A percentile compares a stretch with the other conserved stretches of the same genome.
These are phyloP conservation scores for Actenoides lindsayi DNA, from an alignment of 2,113 vertebrate species.

Conservation along the genomic window DNA sequence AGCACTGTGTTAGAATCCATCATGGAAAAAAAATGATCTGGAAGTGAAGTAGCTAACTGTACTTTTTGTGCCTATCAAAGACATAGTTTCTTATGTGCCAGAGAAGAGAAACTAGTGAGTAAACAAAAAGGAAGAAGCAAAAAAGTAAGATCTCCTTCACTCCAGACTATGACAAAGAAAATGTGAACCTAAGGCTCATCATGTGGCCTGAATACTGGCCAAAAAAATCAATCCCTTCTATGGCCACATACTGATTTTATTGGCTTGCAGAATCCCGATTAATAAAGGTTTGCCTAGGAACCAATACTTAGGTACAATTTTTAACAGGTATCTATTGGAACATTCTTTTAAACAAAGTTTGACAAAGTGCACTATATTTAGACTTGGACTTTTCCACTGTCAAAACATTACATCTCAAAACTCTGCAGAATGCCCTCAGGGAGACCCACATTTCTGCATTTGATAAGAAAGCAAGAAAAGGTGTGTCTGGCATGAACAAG, in stretches of 20 bases:
- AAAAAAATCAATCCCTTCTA: not conserved
- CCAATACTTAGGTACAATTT: not conserved
- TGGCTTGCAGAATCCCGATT: not conserved
- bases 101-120: not conserved
- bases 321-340: not conserved
- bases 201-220: not conserved
- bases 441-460: not conserved
- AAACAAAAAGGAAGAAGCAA: conserved; percentile 20
- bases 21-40: not conserved
- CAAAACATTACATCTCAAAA: not conserved
- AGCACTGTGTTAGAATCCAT: not conserved
- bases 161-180: not conserved
- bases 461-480: not conserved
- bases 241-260: not conserved
- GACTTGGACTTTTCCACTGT: conserved; percentile 55
- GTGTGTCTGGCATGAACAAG: conserved; percentile 31
- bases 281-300: not conserved
- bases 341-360: conserved; percentile 2
- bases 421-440: not conserved
- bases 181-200: not conserved
- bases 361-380: conserved; percentile 2
- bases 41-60: not conserved
- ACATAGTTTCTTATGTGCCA: not conserved
- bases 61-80: not conserved
- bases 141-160: not conserved